Percentiles rank a stretch among this genome's conserved stretches.
Conservation (phyloP, 2,888 invertebrate species). For the Drosophila mercatorum region DNA sequence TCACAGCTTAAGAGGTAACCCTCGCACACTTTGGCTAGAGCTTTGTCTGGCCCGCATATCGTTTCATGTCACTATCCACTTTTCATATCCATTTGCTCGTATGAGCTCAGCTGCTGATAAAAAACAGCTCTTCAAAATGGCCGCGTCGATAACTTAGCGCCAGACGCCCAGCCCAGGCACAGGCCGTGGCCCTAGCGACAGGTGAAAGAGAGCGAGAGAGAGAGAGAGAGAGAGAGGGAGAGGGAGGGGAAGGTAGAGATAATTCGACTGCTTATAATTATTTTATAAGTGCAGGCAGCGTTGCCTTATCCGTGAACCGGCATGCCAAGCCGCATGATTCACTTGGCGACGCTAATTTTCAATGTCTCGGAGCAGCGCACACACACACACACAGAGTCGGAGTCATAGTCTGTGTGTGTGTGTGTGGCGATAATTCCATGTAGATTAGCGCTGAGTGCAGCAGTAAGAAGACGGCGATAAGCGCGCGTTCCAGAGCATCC, state of each 20-base stretch:
- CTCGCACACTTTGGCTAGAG: constrained; percentile 17
- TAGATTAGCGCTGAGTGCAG: constrained; percentile 79
- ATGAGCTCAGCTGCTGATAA: constrained; percentile 47
- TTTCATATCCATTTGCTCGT: constrained; percentile 40
- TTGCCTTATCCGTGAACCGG: constrained; percentile 70
- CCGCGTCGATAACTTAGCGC: constrained; percentile 69
- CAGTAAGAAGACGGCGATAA: constrained; percentile 73
- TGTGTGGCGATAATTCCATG: constrained; percentile 72
- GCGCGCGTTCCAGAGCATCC: constrained; percentile 65
- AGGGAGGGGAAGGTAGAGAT: constrained; percentile 23
- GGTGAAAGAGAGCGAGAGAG: constrained; percentile 44
- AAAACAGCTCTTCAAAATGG: constrained; percentile 54
- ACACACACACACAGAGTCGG: constrained; percentile 17
- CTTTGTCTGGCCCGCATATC: constrained; percentile 27
- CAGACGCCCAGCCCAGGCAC: constrained; percentile 18
- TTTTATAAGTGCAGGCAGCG: constrained; percentile 77
- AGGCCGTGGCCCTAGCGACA: constrained; percentile 31
- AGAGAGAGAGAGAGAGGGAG: constrained; percentile 1
- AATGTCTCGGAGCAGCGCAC: constrained; percentile 50
- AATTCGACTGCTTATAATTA: constrained; percentile 70
- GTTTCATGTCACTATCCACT: constrained; percentile 42
- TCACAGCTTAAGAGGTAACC: constrained; percentile 1
- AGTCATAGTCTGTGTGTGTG: constrained; percentile 18
- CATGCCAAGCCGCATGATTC: constrained; percentile 72
- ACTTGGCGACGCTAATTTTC: constrained; percentile 77